Evolutionary conservation across 2,113 vertebrate genomes (phyloP), one percentile per base, ranked within the genome.

Genomic region (Zosterops hypoxanthus): DNA sequence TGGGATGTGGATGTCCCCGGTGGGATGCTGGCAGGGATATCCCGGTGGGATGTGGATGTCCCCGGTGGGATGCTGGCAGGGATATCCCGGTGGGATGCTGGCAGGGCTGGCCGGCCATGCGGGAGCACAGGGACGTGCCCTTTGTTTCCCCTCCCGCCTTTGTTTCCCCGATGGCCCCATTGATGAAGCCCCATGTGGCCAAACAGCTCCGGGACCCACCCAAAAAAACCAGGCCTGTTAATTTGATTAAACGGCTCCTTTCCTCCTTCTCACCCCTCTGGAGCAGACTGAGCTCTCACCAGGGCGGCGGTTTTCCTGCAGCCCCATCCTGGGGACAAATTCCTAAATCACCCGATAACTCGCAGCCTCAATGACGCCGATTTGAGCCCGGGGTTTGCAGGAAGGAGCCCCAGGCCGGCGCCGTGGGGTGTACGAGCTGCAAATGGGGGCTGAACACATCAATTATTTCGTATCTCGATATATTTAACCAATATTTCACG

Each of bases 81-180:
- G 59, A 7, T 49, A 53, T 34, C 75, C 66, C 2, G 1, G 7
- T 1, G 29, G 18, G 53, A 21, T 2, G 66, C 0, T 29, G 33
- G 1, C 6, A 0, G 71, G 80, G 29, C 22, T 3, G 68, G 22
- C 47, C 1, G 18, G 82, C 61, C 82, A 7, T 33, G 18, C 52
- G 82, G 82, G 36, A 65, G 73, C 49, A 65, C 2, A 3, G 28
- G 41, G 86, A 78, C 6, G 3, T 31, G 47, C 65, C 76, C 86
- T 94, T 96, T 93, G 92, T 96, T 94, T 95, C 82, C 60, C 72
- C 55, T 90, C 71, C 39, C 0, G 42, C 68, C 94, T 96, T 97
- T 96, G 94, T 94, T 94, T 89, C 95, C 87, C 87, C 66, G 6
- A 42, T n/a, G 15, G 75, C 92, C 95, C 70, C 63, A 78, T 65